Evolutionary conservation across 2,113 vertebrate species (phyloP), one percentile per base, ranked within the genome.

Genomic region (Ursus arctos): DNA sequence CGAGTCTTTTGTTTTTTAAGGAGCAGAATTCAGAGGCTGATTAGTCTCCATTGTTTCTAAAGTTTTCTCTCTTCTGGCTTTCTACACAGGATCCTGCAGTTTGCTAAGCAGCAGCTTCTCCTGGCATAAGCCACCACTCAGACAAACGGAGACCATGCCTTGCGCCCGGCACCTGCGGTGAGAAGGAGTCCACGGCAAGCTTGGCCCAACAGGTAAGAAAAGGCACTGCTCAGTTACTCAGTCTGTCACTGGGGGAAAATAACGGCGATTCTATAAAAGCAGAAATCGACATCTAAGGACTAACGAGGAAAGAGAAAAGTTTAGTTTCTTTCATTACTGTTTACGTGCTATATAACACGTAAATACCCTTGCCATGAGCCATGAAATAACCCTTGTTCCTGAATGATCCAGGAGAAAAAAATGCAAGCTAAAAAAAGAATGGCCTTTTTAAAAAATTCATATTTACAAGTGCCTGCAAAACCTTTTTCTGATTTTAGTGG

Each of bases 161-260:
- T 28, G 69, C 5, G 5, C 18, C 61, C 53, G 24, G 55, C 9
- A 15, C 11, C 36, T 55, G 4, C 1, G 40, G 13, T 91, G 49
- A 89, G 31, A 86, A 91, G 63, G 0, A 80, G 79, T 26, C 43
- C 16, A 2, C 0, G 0, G 92, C 61, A 19, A 5, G 26, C 11
- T 53, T 57, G 15, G 28, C 43, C 82, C 91, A 89, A n/a, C 82
- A 97, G 87, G 95, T 97, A 87, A 57, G 97, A 88, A 51, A 55
- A 40, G 40, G 7, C 53, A 16, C 28, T 36, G 7, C 31, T 96
- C 69, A 36, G 0, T 57, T 83, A 77, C 0, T 0, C 26, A 51
- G 82, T 55, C 72, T 0, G 0, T 57, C 74, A 24, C 43, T 40
- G 36, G 69, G 85, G 74, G 65, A 97, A 94, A 91, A 36, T 33